Conservation (phyloP, 2,113 vertebrate genomes). For the Planiliza haematocheilus region DNA sequence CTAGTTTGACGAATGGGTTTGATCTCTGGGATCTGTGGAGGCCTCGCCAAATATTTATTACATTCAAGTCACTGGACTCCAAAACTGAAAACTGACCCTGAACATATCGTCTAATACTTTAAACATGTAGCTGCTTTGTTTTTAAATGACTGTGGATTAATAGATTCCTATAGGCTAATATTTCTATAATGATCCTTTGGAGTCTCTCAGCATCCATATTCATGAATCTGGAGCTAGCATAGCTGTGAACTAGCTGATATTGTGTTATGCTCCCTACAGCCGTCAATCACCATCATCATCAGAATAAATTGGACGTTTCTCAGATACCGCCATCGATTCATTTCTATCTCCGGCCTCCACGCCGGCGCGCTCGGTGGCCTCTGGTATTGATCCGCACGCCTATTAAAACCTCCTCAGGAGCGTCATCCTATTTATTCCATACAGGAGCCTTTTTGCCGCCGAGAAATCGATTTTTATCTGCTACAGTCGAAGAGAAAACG, state of each 20-base stretch:
- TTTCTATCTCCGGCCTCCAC: slow-evolving; percentile 94
- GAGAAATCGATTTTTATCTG: slow-evolving; percentile 96
- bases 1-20: no score
- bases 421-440: slow-evolving; percentile 89
- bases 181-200: no score
- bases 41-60: no score
- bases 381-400: slow-evolving; percentile 92
- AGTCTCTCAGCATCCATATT: no score
- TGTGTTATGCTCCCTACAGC: slow-evolving; percentile 52
- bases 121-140: no score
- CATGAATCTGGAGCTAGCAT: not conserved
- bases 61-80: no score
- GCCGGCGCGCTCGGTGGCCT: slow-evolving; percentile 91
- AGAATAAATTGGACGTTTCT: slow-evolving; percentile 98
- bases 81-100: no score
- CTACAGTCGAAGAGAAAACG: slow-evolving; percentile 87
- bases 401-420: slow-evolving; percentile 94
- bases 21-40: no score
- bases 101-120: no score
- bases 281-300: slow-evolving; percentile 94
- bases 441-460: no score
- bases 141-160: no score
- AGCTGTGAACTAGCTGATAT: slow-evolving; percentile 12
- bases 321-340: slow-evolving; percentile 93
- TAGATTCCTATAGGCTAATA: slow-evolving; percentile 1